Conservation (phyloP, 2,797 vertebrate genomes). For the Cygnus olor region DNA sequence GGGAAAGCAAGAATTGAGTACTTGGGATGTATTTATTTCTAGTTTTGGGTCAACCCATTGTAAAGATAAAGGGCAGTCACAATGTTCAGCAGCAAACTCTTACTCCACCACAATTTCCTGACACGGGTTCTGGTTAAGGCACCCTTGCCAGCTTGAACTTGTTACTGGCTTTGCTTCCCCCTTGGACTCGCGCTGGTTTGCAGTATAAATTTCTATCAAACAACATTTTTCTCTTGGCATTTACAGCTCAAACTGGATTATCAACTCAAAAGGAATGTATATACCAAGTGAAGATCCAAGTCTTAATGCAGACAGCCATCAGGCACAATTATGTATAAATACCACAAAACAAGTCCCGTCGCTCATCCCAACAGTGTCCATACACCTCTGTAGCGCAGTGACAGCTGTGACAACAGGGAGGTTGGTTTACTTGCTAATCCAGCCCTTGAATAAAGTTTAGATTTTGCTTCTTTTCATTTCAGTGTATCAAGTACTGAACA, state of each 20-base stretch:
- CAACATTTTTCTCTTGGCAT: constrained; percentile 44
- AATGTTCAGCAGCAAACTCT: constrained; percentile 8
- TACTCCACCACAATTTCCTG: constrained; percentile 43
- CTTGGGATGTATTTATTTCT: constrained; percentile 6
- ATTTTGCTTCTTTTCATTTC: neutral
- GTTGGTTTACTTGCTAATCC: constrained; percentile 16
- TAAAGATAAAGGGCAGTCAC: neutral
- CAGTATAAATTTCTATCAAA: constrained; percentile 48
- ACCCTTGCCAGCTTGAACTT: constrained; percentile 51
- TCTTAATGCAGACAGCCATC: constrained; percentile 30
- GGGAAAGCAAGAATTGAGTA: neutral
- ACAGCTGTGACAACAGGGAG: neutral
- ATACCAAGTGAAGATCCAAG: constrained; percentile 39
- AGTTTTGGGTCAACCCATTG: neutral
- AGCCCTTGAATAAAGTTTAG: constrained; percentile 16
- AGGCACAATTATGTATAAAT: constrained; percentile 50
- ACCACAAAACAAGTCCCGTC: constrained; percentile 13
- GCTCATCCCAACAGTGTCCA: neutral
- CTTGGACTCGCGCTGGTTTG: constrained; percentile 18
- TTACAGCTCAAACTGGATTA: constrained; percentile 47
- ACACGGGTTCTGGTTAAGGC: neutral
- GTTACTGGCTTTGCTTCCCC: constrained; percentile 34
- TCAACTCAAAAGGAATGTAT: constrained; percentile 52
- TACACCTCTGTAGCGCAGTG: neutral
- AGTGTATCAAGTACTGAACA: neutral